Base-by-base conservation (phyloP, 2,888 invertebrate genomes). In the Temnothorax rugatulus region DNA sequence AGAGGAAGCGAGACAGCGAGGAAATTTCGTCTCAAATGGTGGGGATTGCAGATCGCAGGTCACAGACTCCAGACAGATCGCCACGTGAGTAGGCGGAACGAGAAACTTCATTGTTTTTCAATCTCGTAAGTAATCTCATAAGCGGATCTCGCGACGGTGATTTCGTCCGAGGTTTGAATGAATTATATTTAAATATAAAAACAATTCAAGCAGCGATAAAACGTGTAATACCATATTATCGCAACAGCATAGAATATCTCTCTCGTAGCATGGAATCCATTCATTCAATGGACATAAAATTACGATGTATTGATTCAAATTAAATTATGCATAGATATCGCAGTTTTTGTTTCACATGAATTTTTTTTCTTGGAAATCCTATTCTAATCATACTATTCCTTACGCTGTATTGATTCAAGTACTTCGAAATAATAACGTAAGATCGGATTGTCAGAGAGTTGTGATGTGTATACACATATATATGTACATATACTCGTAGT, bases 11-110 rank as follows among this genome's bases (percentile, higher is more conserved):
- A 66, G 76, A 71, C 13, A 11, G 41, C 69, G 82, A 84, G 85
- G 84, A 82, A 82, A 76, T 76, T 76, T 87, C 81, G 82, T 88
- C 79, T 74, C 83, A 83, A 84, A 87, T 81, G 89, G 89, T 87
- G 87, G 83, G 66, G 38, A 84, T 84, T 71, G 66, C 54, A n/a
- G 74, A 84, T 84, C 75, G 66, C 54, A n/a, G 74, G 68, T 66
- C 84, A 47, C 63, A 76, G 83, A 61, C 73, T 73, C 59, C 52
- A 69, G 66, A 73, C 66, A 21, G 63, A 61, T 34, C n/a, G 68
- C 8, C 25, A 29, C 9, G n/a, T 38, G 59, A 59, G 21, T 13
- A 54, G 68, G 64, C 50, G 21, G 25, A 38, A 76, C 44, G 18
- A 77, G 61, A 50, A 68, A 61, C 13, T 75, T 66, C 25, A 59